phyloP scores from a whole-genome alignment of 2,113 vertebrate species.

The Falcunculus frontatus region DNA sequence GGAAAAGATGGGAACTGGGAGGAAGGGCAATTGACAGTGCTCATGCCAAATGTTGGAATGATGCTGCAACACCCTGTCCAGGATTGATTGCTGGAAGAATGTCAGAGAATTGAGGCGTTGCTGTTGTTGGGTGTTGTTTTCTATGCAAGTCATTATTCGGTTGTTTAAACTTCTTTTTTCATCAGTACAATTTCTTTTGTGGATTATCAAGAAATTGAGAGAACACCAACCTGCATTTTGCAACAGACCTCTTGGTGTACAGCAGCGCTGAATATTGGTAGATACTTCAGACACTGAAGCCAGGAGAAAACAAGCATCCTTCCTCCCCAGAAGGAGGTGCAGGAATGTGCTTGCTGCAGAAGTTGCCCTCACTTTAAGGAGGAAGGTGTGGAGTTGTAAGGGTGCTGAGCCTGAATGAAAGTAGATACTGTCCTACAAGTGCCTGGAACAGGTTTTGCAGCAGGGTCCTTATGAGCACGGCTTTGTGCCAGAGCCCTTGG shows the following conservation, averaged over 20 bases:
- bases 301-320: neutral
- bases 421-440: neutral
- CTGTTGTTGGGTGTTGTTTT: neutral
- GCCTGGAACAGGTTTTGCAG: neutral
- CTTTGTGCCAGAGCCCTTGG: neutral
- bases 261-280: neutral
- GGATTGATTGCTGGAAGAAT: neutral
- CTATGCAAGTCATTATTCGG: neutral
- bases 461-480: neutral
- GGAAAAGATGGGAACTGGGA: neutral
- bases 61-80: neutral
- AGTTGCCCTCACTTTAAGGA: neutral
- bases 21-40: neutral
- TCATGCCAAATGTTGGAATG: neutral
- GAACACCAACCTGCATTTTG: neutral
- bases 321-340: neutral
- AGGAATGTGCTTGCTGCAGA: neutral
- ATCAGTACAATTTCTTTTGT: neutral
- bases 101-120: neutral
- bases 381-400: neutral
- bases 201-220: neutral
- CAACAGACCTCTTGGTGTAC: neutral
- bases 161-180: neutral
- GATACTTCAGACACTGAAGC: neutral
- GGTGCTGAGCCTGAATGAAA: neutral